These are phyloP conservation scores for Drosophila erecta DNA, from an alignment of 1,140 invertebrate genomes.

Conservation along the genomic window DNA sequence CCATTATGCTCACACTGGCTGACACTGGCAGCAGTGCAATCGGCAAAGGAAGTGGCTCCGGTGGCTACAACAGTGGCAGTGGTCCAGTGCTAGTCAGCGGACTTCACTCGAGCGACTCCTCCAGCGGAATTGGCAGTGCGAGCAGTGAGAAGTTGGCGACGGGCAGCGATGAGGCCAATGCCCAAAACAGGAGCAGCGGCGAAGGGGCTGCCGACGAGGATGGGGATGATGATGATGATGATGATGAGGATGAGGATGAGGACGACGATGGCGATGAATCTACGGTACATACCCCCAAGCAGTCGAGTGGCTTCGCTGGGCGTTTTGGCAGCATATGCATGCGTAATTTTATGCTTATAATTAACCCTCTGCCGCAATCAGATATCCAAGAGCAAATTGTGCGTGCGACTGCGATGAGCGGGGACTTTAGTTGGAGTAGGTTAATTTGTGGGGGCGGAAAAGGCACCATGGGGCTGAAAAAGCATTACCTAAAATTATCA, in stretches of 20 bases:
- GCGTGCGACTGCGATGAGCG: conserved; percentile 53
- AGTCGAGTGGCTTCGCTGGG: conserved; percentile 13
- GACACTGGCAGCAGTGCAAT: conserved; percentile 42
- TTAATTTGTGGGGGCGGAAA: not conserved
- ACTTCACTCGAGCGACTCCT: conserved; percentile 31
- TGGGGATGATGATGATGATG: conserved; percentile 39
- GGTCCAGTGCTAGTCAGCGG: conserved; percentile 50
- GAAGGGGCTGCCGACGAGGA: conserved; percentile 40
- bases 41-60: conserved; percentile 36
- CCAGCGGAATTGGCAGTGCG: conserved; percentile 43
- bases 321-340: conserved; percentile 49
- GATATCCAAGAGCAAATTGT: conserved; percentile 64
- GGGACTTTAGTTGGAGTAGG: conserved; percentile 10
- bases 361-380: conserved; percentile 39
- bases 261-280: conserved; percentile 63
- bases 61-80: conserved; percentile 50
- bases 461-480: not conserved
- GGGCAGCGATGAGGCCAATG: conserved; percentile 41
- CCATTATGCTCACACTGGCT: conserved; percentile 64
- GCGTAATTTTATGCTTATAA: conserved; percentile 67
- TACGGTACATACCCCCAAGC: conserved; percentile 56
- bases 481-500: too few relatives aligned
- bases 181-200: conserved; percentile 24
- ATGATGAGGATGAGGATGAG: conserved; percentile 47
- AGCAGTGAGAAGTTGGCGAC: conserved; percentile 51